These are phyloP conservation scores for Siniperca knerii DNA, from an alignment of 2,113 vertebrate genomes.

Conservation along the genomic window DNA sequence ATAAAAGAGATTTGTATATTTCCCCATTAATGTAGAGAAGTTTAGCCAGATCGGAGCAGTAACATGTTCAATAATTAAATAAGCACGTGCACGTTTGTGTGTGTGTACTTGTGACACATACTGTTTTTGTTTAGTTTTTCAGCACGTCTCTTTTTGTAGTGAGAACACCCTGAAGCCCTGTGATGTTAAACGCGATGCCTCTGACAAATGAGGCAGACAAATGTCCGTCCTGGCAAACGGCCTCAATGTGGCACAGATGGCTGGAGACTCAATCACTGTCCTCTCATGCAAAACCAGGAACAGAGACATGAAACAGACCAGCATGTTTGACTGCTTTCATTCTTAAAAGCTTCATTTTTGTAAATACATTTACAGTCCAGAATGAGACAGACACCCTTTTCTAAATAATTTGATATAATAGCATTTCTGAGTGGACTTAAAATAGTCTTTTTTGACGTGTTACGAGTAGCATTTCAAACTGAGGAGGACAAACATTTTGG, in stretches of 20 bases:
- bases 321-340: neutral
- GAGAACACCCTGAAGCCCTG: neutral
- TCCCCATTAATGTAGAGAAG: no score
- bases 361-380: neutral
- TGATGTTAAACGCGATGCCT: neutral
- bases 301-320: neutral
- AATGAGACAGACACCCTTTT: neutral
- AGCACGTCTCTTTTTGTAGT: neutral
- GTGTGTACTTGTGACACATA: no score
- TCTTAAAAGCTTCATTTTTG: neutral
- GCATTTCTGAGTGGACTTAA: no score
- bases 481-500: no score
- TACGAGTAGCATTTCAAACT: neutral
- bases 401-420: neutral
- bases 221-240: slow-evolving; percentile 1
- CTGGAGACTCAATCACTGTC: neutral
- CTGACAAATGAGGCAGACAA: slow-evolving; percentile 14
- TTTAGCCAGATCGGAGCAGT: neutral
- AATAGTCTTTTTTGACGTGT: neutral
- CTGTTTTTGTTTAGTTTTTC: neutral
- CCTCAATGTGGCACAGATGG: slow-evolving; percentile 13
- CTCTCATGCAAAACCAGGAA: neutral
- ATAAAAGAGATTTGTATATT: no score
- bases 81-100: neutral
- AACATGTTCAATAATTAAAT: neutral